Evolutionary conservation across 2,113 vertebrate species (phyloP).

Genomic region (Sphaerodactylus townsendi): DNA sequence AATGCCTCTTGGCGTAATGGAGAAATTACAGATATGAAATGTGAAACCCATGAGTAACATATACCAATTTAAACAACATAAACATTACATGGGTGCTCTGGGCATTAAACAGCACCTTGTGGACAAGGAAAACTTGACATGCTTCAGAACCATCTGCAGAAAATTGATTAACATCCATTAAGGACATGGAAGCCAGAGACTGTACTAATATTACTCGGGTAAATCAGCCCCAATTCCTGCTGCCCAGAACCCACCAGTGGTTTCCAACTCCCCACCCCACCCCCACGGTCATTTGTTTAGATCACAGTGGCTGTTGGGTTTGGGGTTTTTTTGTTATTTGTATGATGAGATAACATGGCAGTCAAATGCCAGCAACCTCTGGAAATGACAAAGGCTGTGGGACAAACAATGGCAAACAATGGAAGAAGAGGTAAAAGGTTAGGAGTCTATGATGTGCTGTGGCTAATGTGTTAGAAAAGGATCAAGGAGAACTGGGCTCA

Average conservation of each 20-base stretch:
- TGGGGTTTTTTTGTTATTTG: too few species aligned
- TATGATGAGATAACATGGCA: not conserved
- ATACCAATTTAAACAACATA: not conserved
- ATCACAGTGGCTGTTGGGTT: not conserved
- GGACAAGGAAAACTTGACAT: not conserved
- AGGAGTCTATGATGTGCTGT: not conserved
- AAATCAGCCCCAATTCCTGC: not conserved
- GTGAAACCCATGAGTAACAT: not conserved
- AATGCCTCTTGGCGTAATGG: not conserved
- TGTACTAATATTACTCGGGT: not conserved
- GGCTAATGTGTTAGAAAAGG: too few species aligned
- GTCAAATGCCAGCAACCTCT: not conserved
- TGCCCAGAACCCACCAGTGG: not conserved
- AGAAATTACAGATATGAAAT: not conserved
- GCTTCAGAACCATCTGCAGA: not conserved
- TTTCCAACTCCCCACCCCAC: not conserved
- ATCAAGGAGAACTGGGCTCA: too few species aligned
- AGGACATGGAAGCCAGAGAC: not conserved
- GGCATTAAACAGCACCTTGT: not conserved
- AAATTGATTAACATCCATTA: not conserved
- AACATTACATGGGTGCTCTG: not conserved
- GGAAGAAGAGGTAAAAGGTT: not conserved
- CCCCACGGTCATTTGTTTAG: not conserved
- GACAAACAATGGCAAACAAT: not conserved
- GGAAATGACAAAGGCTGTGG: not conserved